phyloP scores from a whole-genome alignment of 1,140 invertebrate species.

The Sarcophaga peregrina region DNA sequence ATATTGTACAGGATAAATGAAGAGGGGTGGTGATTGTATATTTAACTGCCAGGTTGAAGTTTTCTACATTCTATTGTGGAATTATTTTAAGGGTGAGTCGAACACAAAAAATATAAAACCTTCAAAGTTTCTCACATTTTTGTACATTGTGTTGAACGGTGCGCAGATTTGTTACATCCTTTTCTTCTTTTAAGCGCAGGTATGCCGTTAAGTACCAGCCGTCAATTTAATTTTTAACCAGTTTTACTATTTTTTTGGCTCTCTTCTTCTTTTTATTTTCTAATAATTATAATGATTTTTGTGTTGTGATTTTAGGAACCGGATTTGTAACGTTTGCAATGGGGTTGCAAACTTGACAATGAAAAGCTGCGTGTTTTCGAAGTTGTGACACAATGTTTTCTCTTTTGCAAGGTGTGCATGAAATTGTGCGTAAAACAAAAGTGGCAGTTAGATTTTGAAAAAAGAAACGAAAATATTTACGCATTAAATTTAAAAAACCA shows the following conservation, averaged over 20 bases:
- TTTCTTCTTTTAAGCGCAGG: background rate
- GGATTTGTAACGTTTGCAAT: background rate
- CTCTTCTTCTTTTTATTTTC: no score
- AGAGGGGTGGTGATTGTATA: slow-evolving; percentile 26
- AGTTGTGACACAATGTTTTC: background rate
- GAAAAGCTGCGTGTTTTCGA: slow-evolving; percentile 2
- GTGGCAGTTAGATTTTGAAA: slow-evolving; percentile 9
- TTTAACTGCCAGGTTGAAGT: slow-evolving; percentile 30
- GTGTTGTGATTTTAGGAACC: background rate
- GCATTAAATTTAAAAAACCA: no score
- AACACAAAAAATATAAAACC: background rate
- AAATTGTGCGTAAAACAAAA: background rate
- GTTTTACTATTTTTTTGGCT: background rate
- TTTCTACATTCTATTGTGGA: background rate
- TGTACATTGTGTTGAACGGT: background rate
- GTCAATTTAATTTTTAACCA: slow-evolving; percentile 7
- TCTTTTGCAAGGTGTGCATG: background rate
- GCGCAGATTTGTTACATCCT: slow-evolving; percentile 18
- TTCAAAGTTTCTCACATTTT: slow-evolving; percentile 30
- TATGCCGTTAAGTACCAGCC: slow-evolving; percentile 25
- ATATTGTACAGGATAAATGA: background rate
- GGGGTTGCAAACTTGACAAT: slow-evolving; percentile 7
- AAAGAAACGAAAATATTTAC: no score
- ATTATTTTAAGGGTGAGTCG: slow-evolving; percentile 21
- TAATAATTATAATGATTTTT: slow-evolving; percentile 6